Conservation (phyloP, 2,888 invertebrate species). For the Drosophila quinaria region DNA sequence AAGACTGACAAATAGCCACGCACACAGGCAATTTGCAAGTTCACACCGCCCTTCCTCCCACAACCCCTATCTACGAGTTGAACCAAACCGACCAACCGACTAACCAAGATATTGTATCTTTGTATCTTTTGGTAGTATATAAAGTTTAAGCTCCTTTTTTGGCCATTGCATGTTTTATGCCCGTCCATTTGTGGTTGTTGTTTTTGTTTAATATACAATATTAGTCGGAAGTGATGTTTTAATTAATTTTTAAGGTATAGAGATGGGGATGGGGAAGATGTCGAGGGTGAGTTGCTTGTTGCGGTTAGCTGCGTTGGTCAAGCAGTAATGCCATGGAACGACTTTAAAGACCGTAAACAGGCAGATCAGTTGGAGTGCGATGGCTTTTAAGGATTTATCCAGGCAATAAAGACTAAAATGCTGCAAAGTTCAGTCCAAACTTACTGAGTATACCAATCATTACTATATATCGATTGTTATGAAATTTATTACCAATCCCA, state of each 20-base stretch:
- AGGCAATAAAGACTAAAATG: neutral
- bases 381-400: neutral
- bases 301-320: conserved; percentile 46
- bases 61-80: neutral
- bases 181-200: conserved; percentile 44
- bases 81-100: neutral
- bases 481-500: too few relatives aligned
- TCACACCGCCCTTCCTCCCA: neutral
- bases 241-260: conserved; percentile 79
- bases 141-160: conserved; percentile 44
- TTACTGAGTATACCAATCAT: neutral
- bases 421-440: neutral
- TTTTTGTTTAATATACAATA: conserved; percentile 70
- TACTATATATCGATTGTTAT: neutral
- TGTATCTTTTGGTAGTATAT: conserved; percentile 11
- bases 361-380: conserved; percentile 6
- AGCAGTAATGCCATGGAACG: conserved; percentile 6
- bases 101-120: neutral
- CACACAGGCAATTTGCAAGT: conserved; percentile 76
- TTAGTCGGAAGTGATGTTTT: conserved; percentile 77
- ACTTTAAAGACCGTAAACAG: conserved; percentile 29
- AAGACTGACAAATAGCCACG: conserved; percentile 79
- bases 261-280: neutral
- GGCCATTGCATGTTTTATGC: conserved; percentile 65
- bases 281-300: conserved; percentile 12